These are phyloP conservation scores for Pseudoatta argentina DNA, from an alignment of 1,140 invertebrate species.

Conservation along the genomic window DNA sequence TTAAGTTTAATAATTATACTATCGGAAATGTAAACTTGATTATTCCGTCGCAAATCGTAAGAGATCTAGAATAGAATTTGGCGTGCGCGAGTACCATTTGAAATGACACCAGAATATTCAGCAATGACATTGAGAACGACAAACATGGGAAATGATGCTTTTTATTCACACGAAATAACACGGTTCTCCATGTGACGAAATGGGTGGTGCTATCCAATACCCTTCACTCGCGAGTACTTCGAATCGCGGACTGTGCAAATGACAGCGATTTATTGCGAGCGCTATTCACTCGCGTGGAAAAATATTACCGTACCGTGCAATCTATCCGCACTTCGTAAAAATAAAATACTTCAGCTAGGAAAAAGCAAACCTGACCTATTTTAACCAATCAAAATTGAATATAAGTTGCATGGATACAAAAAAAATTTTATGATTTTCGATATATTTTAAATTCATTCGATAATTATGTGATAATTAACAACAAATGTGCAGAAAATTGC, in stretches of 20 bases:
- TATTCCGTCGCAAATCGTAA: background rate
- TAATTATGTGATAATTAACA: background rate
- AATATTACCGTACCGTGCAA: conserved; percentile 22
- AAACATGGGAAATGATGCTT: conserved; percentile 74
- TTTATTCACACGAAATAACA: conserved; percentile 43
- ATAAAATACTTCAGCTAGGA: conserved; percentile 5
- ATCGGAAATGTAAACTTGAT: background rate
- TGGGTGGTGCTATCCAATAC: conserved; percentile 54
- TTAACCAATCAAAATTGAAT: background rate
- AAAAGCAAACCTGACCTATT: conserved; percentile 41
- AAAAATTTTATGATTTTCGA: background rate
- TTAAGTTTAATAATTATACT: background rate
- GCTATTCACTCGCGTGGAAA: conserved; percentile 43
- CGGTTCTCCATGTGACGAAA: conserved; percentile 45
- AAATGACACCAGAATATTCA: conserved; percentile 76
- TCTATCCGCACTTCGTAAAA: conserved; percentile 24
- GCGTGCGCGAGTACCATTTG: conserved; percentile 50
- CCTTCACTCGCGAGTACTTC: conserved; percentile 43
- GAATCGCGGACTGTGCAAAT: conserved; percentile 30
- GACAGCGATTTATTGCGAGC: conserved; percentile 50
- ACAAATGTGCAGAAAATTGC: background rate
- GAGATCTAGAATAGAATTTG: background rate
- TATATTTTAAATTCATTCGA: background rate
- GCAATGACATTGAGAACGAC: conserved; percentile 80
- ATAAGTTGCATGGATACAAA: too few relatives aligned